These are phyloP conservation scores for Eupithecia abbreviata DNA, from an alignment of 2,888 invertebrate genomes.

Conservation along the genomic window DNA sequence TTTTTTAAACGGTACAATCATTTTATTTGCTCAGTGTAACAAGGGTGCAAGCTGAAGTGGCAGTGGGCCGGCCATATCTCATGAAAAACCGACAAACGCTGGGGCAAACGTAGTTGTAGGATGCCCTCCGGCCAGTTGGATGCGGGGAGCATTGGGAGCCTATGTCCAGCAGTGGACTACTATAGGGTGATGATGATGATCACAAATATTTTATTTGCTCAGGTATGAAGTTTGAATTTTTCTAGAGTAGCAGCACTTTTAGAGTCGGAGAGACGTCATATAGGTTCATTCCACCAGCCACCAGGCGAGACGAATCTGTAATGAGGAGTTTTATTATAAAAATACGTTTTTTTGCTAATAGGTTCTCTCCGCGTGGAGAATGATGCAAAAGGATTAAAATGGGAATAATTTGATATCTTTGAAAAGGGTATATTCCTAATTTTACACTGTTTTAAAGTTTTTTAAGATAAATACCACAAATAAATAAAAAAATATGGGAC, in stretches of 20 bases:
- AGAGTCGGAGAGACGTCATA: slow-evolving; percentile 14
- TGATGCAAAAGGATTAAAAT: neutral
- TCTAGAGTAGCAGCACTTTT: neutral
- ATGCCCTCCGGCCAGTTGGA: too few species aligned
- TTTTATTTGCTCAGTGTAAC: neutral
- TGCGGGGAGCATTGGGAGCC: too few species aligned
- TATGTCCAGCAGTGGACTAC: too few species aligned
- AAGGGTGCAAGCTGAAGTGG: too few species aligned
- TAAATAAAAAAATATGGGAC: too few species aligned
- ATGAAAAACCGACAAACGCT: too few species aligned
- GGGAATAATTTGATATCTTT: neutral
- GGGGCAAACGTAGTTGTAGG: too few species aligned
- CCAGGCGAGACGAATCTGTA: slow-evolving; percentile 40
- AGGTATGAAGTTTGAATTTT: neutral
- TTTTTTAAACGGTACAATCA: too few species aligned
- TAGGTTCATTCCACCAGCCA: slow-evolving; percentile 56
- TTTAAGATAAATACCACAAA: too few species aligned
- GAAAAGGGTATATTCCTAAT: too few species aligned
- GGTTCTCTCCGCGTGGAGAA: neutral
- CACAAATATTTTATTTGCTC: neutral
- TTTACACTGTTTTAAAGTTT: too few species aligned
- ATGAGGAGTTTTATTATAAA: slow-evolving; percentile 22
- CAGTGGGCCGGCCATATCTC: too few species aligned
- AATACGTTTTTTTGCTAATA: slow-evolving; percentile 2
- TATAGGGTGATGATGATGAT: neutral